Base-by-base conservation (phyloP, 1,140 invertebrate genomes). In the Spodoptera frugiperda region DNA sequence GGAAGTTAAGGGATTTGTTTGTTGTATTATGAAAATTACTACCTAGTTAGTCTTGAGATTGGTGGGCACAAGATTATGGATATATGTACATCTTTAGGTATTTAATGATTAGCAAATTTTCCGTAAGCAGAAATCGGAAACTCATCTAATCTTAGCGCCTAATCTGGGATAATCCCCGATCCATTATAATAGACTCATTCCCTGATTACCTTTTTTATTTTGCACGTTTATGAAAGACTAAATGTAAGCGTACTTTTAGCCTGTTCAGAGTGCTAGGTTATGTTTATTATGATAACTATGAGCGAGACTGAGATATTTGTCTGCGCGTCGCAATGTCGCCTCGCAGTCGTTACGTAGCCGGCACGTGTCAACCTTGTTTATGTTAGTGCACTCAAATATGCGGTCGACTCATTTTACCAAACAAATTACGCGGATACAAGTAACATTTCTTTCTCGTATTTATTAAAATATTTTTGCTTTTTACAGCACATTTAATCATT, bases 311-410 rank as follows among this genome's bases (percentile, higher is more conserved):
- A 63, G 59, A 33, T 63, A 63, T 63, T 63, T 44, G 59, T 63
- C 59, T 53, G 33, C 33, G 59, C 59, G 59, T 63, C 30, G 33
- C 59, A 63, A 0, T 44, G 59, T 63, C 59, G 59, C 33, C 59
- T 9, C 33, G 59, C 57, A 61, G 57, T 61, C 57, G 57, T 61
- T 61, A 17, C 57, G 57, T 39, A 21, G 11, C 57, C 30, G 14
- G 12, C 54, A 39, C 33, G 57, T 14, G 25, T 10, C 21, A 44
- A 8, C 6, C 59, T 44, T 63, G 59, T 63, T 63, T 63, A 63
- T 49, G 63, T 67, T 49, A 48, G 19, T 67, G 46, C 19, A 17
- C 33, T 63, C 33, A 63, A 63, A 63, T 67, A 67, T 67, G 46
- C 44, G 19, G 63, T n/a, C 46, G 19, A 67, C 11, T 49, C 63